A percentile compares a stretch with the other conserved stretches of the same genome.
These are phyloP conservation scores for Chalcosyrphus nemorum DNA, from an alignment of 2,888 invertebrate genomes.

Conservation along the genomic window DNA sequence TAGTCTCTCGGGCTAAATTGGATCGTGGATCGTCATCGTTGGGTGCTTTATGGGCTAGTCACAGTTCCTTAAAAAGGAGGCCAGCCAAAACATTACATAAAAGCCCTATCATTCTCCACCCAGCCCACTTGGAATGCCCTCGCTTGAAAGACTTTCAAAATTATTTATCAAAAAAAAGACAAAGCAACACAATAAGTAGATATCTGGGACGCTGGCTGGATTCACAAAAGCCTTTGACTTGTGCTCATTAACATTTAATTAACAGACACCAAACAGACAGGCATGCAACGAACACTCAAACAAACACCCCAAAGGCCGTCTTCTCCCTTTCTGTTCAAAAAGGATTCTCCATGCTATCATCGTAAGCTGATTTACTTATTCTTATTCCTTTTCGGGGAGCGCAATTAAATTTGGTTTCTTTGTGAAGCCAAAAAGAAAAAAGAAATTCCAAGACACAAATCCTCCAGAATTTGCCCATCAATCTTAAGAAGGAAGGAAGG, in stretches of 20 bases:
- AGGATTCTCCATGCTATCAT: constrained; percentile 7
- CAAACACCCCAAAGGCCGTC: neutral
- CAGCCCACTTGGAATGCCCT: too few relatives aligned
- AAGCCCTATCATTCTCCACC: too few relatives aligned
- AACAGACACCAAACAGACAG: constrained; percentile 43
- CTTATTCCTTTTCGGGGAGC: constrained; percentile 16
- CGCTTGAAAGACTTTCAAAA: too few relatives aligned
- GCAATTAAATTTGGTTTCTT: constrained; percentile 47
- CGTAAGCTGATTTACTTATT: constrained; percentile 39
- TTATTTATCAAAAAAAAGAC: too few relatives aligned
- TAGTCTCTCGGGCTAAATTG: too few relatives aligned
- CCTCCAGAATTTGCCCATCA: constrained; percentile 7
- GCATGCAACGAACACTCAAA: constrained; percentile 27
- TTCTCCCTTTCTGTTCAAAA: neutral
- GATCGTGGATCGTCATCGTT: too few relatives aligned
- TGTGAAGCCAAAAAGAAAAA: neutral
- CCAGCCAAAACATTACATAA: too few relatives aligned
- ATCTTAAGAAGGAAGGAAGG: constrained; percentile 22
- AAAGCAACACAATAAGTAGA: too few relatives aligned
- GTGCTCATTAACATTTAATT: constrained; percentile 58
- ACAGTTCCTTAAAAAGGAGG: too few relatives aligned
- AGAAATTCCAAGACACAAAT: constrained; percentile 7
- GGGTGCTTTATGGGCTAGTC: too few relatives aligned
- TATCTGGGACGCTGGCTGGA: too few relatives aligned
- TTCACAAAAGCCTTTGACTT: constrained; percentile 44